Percentiles rank a stretch among this genome's conserved stretches.
Conservation (phyloP, 1,140 invertebrate genomes). For the Drosophila miranda region DNA sequence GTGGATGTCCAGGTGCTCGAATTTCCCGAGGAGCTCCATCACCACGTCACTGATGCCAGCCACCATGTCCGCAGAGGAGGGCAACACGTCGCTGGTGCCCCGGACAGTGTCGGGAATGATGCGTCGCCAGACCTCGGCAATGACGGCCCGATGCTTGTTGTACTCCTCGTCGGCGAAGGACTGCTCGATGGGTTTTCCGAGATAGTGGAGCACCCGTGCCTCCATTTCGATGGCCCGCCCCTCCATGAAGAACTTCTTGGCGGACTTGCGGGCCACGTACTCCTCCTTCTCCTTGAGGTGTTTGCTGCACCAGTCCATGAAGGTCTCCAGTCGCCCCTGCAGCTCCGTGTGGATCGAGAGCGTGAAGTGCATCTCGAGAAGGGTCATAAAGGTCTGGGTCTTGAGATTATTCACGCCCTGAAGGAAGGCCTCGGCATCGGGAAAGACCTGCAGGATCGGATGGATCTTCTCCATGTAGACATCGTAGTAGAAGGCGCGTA, state of each 20-base stretch:
- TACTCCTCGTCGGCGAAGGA: conserved; percentile 60
- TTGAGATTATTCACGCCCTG: conserved; percentile 68
- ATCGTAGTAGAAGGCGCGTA: conserved; percentile 72
- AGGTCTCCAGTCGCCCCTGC: conserved; percentile 61
- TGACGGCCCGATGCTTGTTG: conserved; percentile 52
- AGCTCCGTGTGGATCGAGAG: conserved; percentile 71
- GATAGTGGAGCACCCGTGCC: conserved; percentile 28
- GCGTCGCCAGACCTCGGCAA: conserved; percentile 69
- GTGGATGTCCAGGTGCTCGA: conserved; percentile 66
- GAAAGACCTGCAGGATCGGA: conserved; percentile 71
- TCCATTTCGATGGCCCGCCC: conserved; percentile 70
- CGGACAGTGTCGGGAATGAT: conserved; percentile 62
- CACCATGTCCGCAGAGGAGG: conserved; percentile 66
- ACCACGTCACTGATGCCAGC: conserved; percentile 67
- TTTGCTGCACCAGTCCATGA: conserved; percentile 69
- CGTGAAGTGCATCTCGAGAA: conserved; percentile 76
- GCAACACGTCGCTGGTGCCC: conserved; percentile 57
- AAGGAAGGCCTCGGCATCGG: conserved; percentile 59
- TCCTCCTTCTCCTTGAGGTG: conserved; percentile 71
- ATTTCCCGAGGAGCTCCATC: conserved; percentile 61
- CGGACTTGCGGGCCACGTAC: conserved; percentile 72
- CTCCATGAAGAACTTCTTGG: conserved; percentile 78
- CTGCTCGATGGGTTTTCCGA: conserved; percentile 50
- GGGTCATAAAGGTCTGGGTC: conserved; percentile 69
- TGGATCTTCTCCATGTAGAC: conserved; percentile 66